phyloP scores from a whole-genome alignment of 2,113 vertebrate species.

The Crotalus horridus region DNA sequence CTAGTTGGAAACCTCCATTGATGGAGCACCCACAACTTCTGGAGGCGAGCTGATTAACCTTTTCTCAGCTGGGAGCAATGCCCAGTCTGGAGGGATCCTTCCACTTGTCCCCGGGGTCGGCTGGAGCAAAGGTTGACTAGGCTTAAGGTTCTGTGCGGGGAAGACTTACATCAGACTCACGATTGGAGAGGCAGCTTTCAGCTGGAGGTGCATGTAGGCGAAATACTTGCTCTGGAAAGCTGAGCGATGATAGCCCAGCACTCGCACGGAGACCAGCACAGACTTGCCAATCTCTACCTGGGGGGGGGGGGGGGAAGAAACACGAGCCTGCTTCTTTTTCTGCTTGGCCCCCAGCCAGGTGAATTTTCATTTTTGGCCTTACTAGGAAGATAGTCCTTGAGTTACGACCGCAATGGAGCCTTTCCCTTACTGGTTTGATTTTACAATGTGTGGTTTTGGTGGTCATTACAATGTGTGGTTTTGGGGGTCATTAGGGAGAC shows the following conservation, averaged over 20 bases:
- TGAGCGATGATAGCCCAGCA: constrained; percentile 55
- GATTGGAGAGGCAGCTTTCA: constrained; percentile 63
- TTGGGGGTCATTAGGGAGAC: not conserved
- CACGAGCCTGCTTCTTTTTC: not conserved
- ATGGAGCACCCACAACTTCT: not conserved
- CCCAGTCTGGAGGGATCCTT: not conserved
- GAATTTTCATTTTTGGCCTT: not conserved
- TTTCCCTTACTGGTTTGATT: too few relatives aligned
- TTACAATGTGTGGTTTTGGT: too few relatives aligned
- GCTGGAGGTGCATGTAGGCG: constrained; percentile 60
- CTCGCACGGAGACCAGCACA: constrained; percentile 49
- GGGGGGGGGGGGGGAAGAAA: not conserved
- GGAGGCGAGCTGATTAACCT: not conserved
- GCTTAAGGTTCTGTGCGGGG: not conserved
- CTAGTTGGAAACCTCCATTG: not conserved
- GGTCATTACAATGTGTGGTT: too few relatives aligned
- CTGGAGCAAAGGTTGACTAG: not conserved
- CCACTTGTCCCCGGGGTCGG: too few relatives aligned
- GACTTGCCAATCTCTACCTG: constrained; percentile 67
- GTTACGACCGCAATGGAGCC: not conserved
- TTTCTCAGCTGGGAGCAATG: not conserved
- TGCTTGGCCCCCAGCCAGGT: not conserved
- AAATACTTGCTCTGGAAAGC: constrained; percentile 66
- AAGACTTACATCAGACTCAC: constrained; percentile 59
- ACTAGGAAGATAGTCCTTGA: not conserved